phyloP scores from a whole-genome alignment of 2,888 invertebrate species.

The Sussaba pulchella region DNA sequence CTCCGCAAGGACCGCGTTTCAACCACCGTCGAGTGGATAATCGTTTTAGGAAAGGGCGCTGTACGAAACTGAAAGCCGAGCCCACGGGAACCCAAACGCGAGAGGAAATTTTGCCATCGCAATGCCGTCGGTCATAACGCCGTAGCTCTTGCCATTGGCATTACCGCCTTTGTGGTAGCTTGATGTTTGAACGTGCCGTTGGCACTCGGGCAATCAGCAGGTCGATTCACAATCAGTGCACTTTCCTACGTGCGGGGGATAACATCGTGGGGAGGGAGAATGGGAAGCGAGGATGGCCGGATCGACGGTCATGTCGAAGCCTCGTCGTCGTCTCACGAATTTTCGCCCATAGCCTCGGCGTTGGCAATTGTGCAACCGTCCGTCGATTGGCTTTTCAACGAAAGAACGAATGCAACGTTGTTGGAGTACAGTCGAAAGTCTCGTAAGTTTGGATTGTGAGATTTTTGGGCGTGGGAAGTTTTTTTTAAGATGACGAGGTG shows the following conservation, averaged over 20 bases:
- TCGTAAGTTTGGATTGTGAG: too few species aligned
- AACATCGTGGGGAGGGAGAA: not conserved
- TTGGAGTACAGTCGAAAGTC: not conserved
- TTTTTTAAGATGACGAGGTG: too few species aligned
- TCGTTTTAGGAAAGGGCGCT: constrained; percentile 81
- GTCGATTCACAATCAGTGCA: constrained; percentile 81
- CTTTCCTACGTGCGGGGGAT: constrained; percentile 50
- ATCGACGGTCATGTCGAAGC: constrained; percentile 27
- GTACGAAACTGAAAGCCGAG: constrained; percentile 54
- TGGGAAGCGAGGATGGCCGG: not conserved
- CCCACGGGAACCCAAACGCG: too few species aligned
- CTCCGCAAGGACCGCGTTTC: constrained; percentile 69
- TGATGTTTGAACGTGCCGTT: constrained; percentile 80
- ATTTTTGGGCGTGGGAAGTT: too few species aligned
- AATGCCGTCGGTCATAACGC: constrained; percentile 17
- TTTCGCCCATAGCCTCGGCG: not conserved
- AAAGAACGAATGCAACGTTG: not conserved
- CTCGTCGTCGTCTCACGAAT: constrained; percentile 15
- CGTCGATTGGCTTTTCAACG: not conserved
- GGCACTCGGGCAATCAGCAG: constrained; percentile 81
- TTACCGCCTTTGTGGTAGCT: constrained; percentile 80
- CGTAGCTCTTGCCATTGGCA: constrained; percentile 72
- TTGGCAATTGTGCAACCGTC: not conserved
- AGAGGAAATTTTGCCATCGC: not conserved
- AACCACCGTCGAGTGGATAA: constrained; percentile 82